phyloP scores from a whole-genome alignment of 2,888 invertebrate species.

The Himalopsyche tibetana region DNA sequence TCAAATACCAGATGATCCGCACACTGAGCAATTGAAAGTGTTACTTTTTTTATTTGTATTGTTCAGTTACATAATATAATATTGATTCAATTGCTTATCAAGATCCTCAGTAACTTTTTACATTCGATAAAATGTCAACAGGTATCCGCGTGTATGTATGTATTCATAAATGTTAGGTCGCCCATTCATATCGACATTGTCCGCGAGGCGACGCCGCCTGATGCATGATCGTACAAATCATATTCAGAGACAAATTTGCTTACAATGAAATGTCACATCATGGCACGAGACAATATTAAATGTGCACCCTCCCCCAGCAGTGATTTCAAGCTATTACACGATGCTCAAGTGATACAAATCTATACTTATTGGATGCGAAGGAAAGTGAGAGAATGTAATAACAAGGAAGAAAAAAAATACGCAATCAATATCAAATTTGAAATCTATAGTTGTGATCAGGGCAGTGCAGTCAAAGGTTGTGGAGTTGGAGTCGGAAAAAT shows the following conservation, averaged over 20 bases:
- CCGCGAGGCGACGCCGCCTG: constrained; percentile 54
- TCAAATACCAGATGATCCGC: too few species aligned
- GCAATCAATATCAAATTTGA: too few species aligned
- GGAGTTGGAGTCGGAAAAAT: too few species aligned
- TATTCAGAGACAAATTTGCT: constrained; percentile 64
- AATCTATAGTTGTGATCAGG: too few species aligned
- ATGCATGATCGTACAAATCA: constrained; percentile 56
- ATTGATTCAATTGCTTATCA: constrained; percentile 37
- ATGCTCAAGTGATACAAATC: not conserved
- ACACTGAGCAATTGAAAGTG: not conserved
- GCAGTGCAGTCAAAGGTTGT: too few species aligned
- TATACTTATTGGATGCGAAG: not conserved
- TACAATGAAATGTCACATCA: constrained; percentile 65
- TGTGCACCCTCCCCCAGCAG: constrained; percentile 45
- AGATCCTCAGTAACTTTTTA: constrained; percentile 12
- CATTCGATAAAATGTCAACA: constrained; percentile 59
- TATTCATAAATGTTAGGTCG: constrained; percentile 49
- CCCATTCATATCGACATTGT: constrained; percentile 46
- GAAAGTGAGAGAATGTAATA: constrained; percentile 2
- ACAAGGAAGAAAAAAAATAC: not conserved
- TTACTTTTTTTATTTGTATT: not conserved
- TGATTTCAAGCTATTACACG: not conserved
- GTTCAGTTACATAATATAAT: not conserved
- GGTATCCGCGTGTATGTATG: constrained; percentile 49
- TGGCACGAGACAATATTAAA: constrained; percentile 32